Percentiles rank a stretch among this genome's conserved stretches.
Evolutionary conservation across 1,140 invertebrate genomes (phyloP).

Genomic region (Wasmannia auropunctata): DNA sequence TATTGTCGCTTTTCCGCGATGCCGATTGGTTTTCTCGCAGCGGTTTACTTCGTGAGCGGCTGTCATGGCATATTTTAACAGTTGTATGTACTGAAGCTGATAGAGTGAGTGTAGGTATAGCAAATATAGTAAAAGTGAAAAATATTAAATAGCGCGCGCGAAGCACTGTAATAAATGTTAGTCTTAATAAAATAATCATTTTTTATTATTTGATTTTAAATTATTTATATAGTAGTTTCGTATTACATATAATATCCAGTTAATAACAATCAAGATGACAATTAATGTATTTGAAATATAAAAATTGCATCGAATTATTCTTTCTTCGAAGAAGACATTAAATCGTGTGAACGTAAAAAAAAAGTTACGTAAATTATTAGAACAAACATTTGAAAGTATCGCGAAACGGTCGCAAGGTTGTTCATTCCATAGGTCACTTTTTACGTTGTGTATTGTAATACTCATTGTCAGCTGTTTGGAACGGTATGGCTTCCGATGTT

Average conservation of each 20-base stretch:
- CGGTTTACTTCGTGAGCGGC: no score
- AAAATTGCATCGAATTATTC: background rate
- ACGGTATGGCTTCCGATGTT: slow-evolving; percentile 80
- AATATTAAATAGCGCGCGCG: no score
- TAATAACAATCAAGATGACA: background rate
- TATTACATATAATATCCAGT: background rate
- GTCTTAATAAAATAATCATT: no score
- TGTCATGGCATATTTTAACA: no score
- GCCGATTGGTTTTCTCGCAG: no score
- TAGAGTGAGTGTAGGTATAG: no score
- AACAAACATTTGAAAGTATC: background rate
- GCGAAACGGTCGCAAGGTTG: slow-evolving; percentile 11
- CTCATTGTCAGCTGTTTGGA: slow-evolving; percentile 77
- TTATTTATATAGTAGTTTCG: no score
- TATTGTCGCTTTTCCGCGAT: no score
- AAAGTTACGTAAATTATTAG: slow-evolving; percentile 8
- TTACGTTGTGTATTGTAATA: slow-evolving; percentile 46
- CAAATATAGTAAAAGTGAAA: no score
- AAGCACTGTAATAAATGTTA: no score
- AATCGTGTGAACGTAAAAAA: background rate
- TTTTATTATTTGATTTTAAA: background rate
- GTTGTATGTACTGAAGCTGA: no score
- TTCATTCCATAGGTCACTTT: background rate
- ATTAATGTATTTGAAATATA: background rate
- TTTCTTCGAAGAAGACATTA: background rate